A percentile compares a stretch with the other conserved stretches of the same genome.
These are phyloP conservation scores for Rhincodon typus DNA, from an alignment of 2,797 vertebrate species.

Conservation along the genomic window DNA sequence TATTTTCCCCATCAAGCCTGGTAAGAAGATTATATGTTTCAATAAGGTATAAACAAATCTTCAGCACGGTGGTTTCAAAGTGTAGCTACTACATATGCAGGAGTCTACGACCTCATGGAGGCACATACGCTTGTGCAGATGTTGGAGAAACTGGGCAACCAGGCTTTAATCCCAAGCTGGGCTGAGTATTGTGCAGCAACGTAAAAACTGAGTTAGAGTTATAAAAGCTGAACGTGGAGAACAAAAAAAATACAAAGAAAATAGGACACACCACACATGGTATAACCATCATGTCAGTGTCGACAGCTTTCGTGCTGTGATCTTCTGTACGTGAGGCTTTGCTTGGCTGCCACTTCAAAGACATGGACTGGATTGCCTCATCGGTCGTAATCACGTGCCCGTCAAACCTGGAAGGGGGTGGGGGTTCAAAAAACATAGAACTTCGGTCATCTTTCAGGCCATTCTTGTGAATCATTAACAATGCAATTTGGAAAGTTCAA, in stretches of 20 bases:
- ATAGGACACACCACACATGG: conserved; percentile 71
- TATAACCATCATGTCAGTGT: conserved; percentile 89
- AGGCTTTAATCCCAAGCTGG: neutral
- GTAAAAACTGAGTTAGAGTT: conserved; percentile 20
- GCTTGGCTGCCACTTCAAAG: conserved; percentile 86
- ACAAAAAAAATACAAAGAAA: conserved; percentile 1
- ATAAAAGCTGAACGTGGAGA: conserved; percentile 33
- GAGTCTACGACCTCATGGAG: neutral
- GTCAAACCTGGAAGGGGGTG: conserved; percentile 68
- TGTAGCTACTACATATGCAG: neutral
- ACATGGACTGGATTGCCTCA: conserved; percentile 82
- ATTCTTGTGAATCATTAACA: neutral
- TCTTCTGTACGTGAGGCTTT: conserved; percentile 73
- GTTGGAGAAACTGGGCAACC: neutral
- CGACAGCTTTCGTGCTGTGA: conserved; percentile 79
- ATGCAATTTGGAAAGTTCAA: neutral
- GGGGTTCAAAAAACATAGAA: neutral
- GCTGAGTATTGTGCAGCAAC: neutral
- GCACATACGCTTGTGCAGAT: no score
- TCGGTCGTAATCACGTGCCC: conserved; percentile 86
- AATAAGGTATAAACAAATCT: no score
- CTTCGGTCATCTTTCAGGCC: neutral
- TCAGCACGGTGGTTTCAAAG: neutral
- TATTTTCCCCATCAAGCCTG: no score
- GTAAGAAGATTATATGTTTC: no score